A percentile compares a stretch with the other conserved stretches of the same genome.
Conservation (phyloP, 2,888 invertebrate genomes). For the Drosophila subsilvestris region DNA sequence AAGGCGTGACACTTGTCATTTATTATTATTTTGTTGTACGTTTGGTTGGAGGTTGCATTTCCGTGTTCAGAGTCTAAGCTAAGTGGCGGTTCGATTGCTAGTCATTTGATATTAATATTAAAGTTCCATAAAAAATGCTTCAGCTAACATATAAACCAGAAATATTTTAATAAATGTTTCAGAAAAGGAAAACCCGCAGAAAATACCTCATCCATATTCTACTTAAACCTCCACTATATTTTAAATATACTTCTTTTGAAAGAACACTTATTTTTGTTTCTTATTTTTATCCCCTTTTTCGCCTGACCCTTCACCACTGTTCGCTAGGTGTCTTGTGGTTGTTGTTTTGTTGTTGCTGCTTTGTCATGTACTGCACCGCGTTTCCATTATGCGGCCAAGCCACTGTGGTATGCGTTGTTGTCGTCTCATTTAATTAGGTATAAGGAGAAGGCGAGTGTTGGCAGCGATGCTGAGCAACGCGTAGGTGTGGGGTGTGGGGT, state of each 20-base stretch:
- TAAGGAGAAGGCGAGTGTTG: constrained; percentile 28
- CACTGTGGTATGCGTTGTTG: constrained; percentile 28
- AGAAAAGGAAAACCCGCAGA: too few relatives aligned
- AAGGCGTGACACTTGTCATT: not conserved
- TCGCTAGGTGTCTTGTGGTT: not conserved
- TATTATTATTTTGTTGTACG: not conserved
- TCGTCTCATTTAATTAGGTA: constrained; percentile 71
- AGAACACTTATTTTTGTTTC: too few relatives aligned
- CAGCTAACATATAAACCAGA: too few relatives aligned
- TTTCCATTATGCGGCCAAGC: constrained; percentile 52
- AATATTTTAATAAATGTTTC: too few relatives aligned
- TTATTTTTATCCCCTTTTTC: not conserved
- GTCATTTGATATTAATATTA: not conserved
- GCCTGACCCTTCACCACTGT: constrained; percentile 9
- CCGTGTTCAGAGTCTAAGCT: not conserved
- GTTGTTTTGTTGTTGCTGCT: constrained; percentile 22
- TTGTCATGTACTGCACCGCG: constrained; percentile 24
- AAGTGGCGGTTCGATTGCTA: not conserved
- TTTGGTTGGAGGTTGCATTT: not conserved
- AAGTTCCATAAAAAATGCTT: too few relatives aligned
- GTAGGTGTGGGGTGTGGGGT: not conserved
- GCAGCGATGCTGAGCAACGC: not conserved
- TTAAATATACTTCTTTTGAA: too few relatives aligned
- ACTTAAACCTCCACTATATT: too few relatives aligned
- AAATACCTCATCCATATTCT: too few relatives aligned